These are phyloP conservation scores for Botia almorhae DNA, from an alignment of 2,797 vertebrate genomes.

Conservation along the genomic window DNA sequence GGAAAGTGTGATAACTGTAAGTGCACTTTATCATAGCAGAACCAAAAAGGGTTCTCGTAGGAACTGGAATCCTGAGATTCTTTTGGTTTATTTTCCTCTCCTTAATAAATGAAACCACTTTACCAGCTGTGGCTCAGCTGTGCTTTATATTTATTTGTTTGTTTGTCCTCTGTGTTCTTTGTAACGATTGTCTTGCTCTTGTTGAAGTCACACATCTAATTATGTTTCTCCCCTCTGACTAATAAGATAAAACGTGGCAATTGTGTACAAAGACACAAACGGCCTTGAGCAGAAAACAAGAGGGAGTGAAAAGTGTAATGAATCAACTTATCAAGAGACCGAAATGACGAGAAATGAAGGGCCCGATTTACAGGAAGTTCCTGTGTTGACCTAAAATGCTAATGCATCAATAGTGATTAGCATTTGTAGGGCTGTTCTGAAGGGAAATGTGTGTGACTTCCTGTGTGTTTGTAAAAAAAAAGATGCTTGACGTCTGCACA, in stretches of 20 bases:
- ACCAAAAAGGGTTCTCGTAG: conserved; percentile 71
- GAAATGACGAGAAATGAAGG: conserved; percentile 5
- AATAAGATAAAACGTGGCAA: not conserved
- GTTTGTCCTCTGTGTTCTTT: conserved; percentile 17
- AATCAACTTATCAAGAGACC: not conserved
- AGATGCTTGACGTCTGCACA: not conserved
- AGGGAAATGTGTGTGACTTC: too few species aligned
- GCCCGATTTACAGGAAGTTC: not conserved
- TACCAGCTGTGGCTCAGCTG: conserved; percentile 52
- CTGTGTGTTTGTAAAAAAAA: too few species aligned
- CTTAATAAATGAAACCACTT: conserved; percentile 74
- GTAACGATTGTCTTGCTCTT: conserved; percentile 1
- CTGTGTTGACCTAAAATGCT: not conserved
- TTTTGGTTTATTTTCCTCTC: conserved; percentile 62
- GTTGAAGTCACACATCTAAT: not conserved
- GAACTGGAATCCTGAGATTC: conserved; percentile 67
- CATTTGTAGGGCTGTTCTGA: not conserved
- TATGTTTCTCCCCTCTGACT: conserved; percentile 2
- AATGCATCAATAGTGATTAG: not conserved
- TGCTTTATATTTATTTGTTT: conserved; percentile 15
- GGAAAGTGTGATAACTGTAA: conserved; percentile 70
- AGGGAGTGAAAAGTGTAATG: not conserved
- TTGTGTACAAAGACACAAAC: conserved; percentile 13
- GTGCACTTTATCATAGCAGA: conserved; percentile 80
- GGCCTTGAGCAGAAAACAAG: conserved; percentile 2